These are phyloP conservation scores for Bujurquina vittata DNA, from an alignment of 2,113 vertebrate species.

Conservation along the genomic window DNA sequence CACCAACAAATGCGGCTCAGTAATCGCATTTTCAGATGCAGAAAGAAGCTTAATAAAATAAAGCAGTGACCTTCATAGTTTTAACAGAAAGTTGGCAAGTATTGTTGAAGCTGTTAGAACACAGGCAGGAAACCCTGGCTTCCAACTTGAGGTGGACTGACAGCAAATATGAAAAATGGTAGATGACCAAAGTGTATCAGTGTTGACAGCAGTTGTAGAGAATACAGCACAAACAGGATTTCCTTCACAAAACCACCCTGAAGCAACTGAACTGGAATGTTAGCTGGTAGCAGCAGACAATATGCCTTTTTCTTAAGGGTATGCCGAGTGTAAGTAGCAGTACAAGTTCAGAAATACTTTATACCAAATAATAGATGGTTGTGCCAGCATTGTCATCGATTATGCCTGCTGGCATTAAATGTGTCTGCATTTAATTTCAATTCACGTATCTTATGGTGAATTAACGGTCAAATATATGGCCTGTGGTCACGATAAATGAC, in stretches of 20 bases:
- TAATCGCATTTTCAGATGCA: constrained; percentile 5
- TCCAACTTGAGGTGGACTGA: constrained; percentile 4
- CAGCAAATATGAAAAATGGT: neutral
- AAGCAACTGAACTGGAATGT: neutral
- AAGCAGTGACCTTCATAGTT: constrained; percentile 5
- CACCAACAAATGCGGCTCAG: neutral
- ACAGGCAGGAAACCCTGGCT: constrained; percentile 10
- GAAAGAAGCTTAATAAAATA: neutral
- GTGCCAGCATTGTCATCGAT: neutral
- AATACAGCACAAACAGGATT: constrained; percentile 8
- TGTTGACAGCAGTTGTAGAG: neutral
- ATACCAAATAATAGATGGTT: neutral
- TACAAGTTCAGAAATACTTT: neutral
- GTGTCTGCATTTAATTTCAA: neutral
- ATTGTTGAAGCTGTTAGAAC: constrained; percentile 12
- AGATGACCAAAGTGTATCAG: neutral
- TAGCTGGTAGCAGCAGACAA: neutral
- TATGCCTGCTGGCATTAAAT: neutral
- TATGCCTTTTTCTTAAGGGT: constrained; percentile 2
- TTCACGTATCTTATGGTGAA: neutral
- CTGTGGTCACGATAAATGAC: constrained; percentile 34
- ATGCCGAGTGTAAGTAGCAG: neutral
- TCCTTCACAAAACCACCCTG: constrained; percentile 5
- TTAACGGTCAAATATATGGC: constrained; percentile 5
- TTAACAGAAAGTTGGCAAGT: constrained; percentile 9